phyloP scores from a whole-genome alignment of 2,888 invertebrate genomes.

The Tipula vernalis region DNA sequence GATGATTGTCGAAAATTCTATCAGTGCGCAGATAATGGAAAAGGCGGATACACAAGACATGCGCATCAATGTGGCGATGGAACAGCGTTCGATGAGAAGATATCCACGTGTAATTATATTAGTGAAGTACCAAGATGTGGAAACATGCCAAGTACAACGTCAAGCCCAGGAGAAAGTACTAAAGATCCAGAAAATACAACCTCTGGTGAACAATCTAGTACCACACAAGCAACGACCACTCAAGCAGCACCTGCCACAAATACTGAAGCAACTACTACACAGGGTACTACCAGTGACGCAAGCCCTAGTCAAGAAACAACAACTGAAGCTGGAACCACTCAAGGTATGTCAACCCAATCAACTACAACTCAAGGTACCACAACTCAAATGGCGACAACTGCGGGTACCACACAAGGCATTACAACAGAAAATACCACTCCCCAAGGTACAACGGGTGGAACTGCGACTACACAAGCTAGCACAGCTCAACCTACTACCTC shows the following conservation, averaged over 20 bases:
- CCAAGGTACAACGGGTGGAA: conserved; percentile 17
- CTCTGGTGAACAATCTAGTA: conserved; percentile 12
- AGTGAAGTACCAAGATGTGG: conserved; percentile 25
- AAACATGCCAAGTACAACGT: background rate
- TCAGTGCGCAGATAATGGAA: conserved; percentile 38
- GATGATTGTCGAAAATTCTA: conserved; percentile 45
- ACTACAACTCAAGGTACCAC: conserved; percentile 18
- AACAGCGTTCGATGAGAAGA: conserved; percentile 45
- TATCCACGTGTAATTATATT: conserved; percentile 39
- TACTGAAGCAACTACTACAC: conserved; percentile 15
- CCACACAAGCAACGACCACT: conserved; percentile 21
- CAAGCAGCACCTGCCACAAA: conserved; percentile 19
- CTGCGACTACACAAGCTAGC: conserved; percentile 17
- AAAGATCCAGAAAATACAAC: conserved; percentile 15
- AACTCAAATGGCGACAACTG: conserved; percentile 13
- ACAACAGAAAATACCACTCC: conserved; percentile 13
- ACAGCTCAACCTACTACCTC: conserved; percentile 13
- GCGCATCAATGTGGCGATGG: conserved; percentile 43
- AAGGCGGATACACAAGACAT: conserved; percentile 35
- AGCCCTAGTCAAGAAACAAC: conserved; percentile 18
- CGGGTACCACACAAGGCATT: background rate
- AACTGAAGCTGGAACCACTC: conserved; percentile 18
- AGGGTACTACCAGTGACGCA: conserved; percentile 13
- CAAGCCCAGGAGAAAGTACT: conserved; percentile 21
- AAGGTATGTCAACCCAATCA: conserved; percentile 17